phyloP scores from a whole-genome alignment of 1,140 invertebrate genomes.

The Ptiloglossa arizonensis region DNA sequence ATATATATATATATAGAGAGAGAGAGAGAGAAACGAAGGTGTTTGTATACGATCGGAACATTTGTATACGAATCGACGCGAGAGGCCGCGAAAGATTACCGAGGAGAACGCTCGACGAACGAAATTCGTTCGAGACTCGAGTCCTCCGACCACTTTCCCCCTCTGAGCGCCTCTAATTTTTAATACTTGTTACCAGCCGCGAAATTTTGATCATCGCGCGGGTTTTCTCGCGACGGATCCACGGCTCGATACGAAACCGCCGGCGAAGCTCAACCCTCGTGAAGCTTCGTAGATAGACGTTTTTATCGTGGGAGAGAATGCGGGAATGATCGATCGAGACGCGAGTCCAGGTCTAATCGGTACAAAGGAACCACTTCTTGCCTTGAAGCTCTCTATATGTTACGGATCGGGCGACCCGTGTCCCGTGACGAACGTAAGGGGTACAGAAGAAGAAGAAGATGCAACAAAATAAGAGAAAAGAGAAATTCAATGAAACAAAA shows the following conservation, averaged over 20 bases:
- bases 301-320: conserved; percentile 31
- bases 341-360: conserved; percentile 74
- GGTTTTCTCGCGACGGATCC: conserved; percentile 6
- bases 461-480: neutral
- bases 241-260: neutral
- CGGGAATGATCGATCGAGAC: conserved; percentile 60
- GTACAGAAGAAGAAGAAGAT: neutral
- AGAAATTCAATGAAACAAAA: neutral
- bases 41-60: conserved; percentile 72
- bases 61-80: conserved; percentile 69
- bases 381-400: conserved; percentile 80
- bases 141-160: neutral
- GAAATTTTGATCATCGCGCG: conserved; percentile 18
- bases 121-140: neutral
- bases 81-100: no score
- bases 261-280: neutral
- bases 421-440: neutral
- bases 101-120: no score
- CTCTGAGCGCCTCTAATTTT: conserved; percentile 15
- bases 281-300: conserved; percentile 11
- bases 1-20: no score
- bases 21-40: no score
- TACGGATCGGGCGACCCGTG: conserved; percentile 36
- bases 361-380: conserved; percentile 82
- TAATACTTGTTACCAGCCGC: conserved; percentile 9